These are phyloP conservation scores for Platycercus adscitus DNA, from an alignment of 2,113 vertebrate genomes.

Conservation along the genomic window DNA sequence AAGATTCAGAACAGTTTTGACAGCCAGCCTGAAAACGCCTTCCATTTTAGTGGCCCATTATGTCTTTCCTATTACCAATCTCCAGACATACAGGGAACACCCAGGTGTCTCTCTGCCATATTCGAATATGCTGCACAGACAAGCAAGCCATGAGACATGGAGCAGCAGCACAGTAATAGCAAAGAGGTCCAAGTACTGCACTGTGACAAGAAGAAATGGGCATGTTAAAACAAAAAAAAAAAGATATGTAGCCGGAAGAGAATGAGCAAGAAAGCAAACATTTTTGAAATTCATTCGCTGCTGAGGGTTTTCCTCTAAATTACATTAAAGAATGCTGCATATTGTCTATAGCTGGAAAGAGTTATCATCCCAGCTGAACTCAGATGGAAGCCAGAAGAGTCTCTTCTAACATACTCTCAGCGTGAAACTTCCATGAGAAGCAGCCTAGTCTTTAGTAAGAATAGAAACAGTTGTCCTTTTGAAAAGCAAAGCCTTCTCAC, in stretches of 20 bases:
- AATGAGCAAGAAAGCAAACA: neutral
- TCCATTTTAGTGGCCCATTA: neutral
- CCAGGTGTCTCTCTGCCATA: neutral
- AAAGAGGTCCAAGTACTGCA: neutral
- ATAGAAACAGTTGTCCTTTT: neutral
- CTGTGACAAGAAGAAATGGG: neutral
- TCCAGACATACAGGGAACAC: neutral
- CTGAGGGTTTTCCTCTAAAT: neutral
- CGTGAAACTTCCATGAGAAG: neutral
- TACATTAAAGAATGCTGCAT: neutral
- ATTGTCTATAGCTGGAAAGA: neutral
- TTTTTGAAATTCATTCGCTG: neutral
- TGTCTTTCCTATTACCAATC: neutral
- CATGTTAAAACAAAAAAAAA: neutral
- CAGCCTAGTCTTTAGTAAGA: neutral
- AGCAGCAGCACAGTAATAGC: neutral
- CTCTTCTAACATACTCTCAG: neutral
- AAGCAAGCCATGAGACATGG: neutral
- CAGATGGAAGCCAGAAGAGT: neutral
- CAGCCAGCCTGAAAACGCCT: neutral
- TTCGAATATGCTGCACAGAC: neutral
- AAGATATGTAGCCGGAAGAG: rapidly evolving
- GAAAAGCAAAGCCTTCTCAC: neutral
- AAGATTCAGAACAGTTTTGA: neutral
- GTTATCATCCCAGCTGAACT: neutral